Base-by-base conservation (phyloP, 2,113 vertebrate genomes). In the Alectura lathami region DNA sequence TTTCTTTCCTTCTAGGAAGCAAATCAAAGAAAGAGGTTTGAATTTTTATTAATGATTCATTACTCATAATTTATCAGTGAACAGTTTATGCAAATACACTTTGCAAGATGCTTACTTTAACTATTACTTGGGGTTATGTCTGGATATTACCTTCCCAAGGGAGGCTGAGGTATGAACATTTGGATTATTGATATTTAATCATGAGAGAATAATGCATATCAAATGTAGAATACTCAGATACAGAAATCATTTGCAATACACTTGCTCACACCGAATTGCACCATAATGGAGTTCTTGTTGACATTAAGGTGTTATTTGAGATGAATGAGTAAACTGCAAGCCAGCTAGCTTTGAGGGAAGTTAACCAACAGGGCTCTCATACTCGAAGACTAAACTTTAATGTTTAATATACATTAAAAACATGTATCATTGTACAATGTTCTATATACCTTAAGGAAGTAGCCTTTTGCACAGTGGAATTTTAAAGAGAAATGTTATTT, bases 41-140 rank as follows among this genome's bases (percentile, higher is more conserved):
- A 94, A 69, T 94, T 95, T 91, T 89, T 91, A 83, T 94, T 88
- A 94, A 91, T 83, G 75, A 93, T 89, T 96, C 79, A 93, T 94
- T 89, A 72, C 51, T 94, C 50, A 22, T 76, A 91, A 81, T 79
- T 88, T 84, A 89, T 91, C 78, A 94, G 82, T 54, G 87, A 96
- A 94, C 77, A 91, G 74, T 87, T 91, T 91, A 93, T 95, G 91
- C 89, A 94, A 89, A 94, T 84, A 79, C 23, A 67, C 45, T 78
- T 94, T 77, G 78, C 82, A 92, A 83, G 91, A 92, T 95, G 70
- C 75, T 95, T 72, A 13, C 27, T 93, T 91, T 76, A 78, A 51
- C 86, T 84, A 13, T 87, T 88, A 80, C 79, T 89, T 70, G 64
- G 11, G 54, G 59, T 95, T 95, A 42, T 91, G 53, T 74, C 74